Evolutionary conservation across 2,113 vertebrate species (phyloP).

Genomic region (Chaetura pelagica): DNA sequence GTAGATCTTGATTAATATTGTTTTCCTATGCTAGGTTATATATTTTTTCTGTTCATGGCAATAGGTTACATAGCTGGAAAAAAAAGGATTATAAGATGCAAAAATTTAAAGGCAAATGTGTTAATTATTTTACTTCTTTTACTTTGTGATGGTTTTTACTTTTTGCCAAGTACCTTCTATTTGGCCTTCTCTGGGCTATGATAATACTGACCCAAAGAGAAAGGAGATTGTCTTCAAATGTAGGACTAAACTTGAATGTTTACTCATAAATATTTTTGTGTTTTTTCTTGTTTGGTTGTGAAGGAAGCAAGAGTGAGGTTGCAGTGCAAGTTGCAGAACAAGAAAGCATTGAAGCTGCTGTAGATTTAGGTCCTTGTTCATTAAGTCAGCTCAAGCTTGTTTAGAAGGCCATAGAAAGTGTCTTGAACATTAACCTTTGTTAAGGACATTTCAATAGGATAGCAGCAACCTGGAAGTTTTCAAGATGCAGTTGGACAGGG

Average conservation of each 20-base stretch:
- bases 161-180: conserved; percentile 15
- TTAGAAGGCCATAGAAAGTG: background rate
- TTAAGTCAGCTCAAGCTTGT: background rate
- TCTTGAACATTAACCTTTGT: background rate
- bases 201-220: conserved; percentile 3
- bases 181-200: background rate
- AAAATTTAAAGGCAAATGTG: background rate
- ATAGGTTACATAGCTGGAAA: background rate
- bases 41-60: background rate
- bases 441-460: background rate
- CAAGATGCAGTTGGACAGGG: background rate
- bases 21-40: background rate
- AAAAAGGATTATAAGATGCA: background rate
- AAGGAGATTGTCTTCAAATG: background rate
- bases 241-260: conserved; percentile 2
- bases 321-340: background rate
- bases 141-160: background rate
- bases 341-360: background rate
- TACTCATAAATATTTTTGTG: background rate
- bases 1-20: background rate
- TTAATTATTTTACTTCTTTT: background rate
- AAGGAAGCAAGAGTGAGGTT: background rate
- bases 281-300: background rate
- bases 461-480: background rate
- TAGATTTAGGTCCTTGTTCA: background rate